These are phyloP conservation scores for Dermolepida albohirtum DNA, from an alignment of 2,888 invertebrate species.

Conservation along the genomic window DNA sequence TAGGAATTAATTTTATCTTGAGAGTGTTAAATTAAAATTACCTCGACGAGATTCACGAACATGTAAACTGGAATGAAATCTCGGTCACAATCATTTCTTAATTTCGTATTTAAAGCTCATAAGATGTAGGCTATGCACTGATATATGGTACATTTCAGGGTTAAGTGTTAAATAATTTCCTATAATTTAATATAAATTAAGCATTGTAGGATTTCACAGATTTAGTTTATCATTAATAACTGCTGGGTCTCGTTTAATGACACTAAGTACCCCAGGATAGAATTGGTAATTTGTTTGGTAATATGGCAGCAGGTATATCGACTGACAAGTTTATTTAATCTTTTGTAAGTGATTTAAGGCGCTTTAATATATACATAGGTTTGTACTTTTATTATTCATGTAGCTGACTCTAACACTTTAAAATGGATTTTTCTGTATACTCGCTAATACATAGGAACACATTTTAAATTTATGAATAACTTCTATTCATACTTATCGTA, in stretches of 20 bases:
- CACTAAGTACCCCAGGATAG: constrained; percentile 19
- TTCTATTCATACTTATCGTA: no score
- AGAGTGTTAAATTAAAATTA: background rate
- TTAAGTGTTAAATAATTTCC: constrained; percentile 32
- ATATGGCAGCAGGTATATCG: constrained; percentile 22
- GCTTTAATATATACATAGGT: constrained; percentile 1
- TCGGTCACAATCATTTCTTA: constrained; percentile 4
- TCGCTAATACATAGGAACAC: no score
- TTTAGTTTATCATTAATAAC: constrained; percentile 35
- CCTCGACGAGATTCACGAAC: background rate
- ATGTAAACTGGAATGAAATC: background rate
- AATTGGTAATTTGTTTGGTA: constrained; percentile 4
- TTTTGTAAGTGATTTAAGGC: constrained; percentile 11
- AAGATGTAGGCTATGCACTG: constrained; percentile 10
- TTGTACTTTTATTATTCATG: background rate
- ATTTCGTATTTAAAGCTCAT: constrained; percentile 2
- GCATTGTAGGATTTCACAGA: constrained; percentile 24
- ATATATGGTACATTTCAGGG: constrained; percentile 21
- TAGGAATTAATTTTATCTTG: background rate
- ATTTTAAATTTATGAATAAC: no score
- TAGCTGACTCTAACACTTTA: no score
- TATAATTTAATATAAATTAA: constrained; percentile 34
- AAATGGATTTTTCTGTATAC: no score
- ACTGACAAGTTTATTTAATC: constrained; percentile 34
- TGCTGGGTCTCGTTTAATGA: constrained; percentile 27